Evolutionary conservation across 2,113 vertebrate genomes (phyloP).

Genomic region (Leptobrachium leishanense): DNA sequence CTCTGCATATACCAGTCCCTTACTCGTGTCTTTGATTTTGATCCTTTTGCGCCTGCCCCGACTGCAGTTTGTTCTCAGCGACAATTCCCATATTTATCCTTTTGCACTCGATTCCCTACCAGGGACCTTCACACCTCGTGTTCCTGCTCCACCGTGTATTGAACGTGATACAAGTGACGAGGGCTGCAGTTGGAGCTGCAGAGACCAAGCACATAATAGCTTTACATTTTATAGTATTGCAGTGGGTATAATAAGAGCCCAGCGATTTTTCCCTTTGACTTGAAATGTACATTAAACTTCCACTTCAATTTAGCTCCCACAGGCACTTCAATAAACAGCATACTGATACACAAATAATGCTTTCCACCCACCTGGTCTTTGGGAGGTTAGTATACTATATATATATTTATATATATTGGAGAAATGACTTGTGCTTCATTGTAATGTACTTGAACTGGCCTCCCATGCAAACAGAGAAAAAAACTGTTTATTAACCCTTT

Average conservation of each 20-base stretch:
- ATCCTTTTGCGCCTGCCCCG: too few relatives aligned
- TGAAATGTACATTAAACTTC: slow-evolving; percentile 1
- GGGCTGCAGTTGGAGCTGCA: too few relatives aligned
- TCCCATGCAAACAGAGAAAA: not conserved
- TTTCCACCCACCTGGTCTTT: slow-evolving; percentile 2
- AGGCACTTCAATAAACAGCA: slow-evolving; percentile 8
- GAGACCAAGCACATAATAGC: too few relatives aligned
- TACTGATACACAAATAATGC: not conserved
- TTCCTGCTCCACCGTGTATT: too few relatives aligned
- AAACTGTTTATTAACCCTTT: not conserved
- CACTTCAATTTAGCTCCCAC: not conserved
- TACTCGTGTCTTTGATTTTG: too few relatives aligned
- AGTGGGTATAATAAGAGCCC: not conserved
- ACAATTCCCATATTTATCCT: too few relatives aligned
- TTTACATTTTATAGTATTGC: not conserved
- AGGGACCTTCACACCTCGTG: too few relatives aligned
- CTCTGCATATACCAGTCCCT: too few relatives aligned
- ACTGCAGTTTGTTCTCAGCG: too few relatives aligned
- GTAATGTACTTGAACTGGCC: not conserved
- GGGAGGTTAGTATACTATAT: not conserved
- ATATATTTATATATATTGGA: not conserved
- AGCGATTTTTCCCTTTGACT: not conserved
- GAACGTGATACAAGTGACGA: not conserved
- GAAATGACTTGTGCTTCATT: not conserved
- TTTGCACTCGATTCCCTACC: too few relatives aligned